These are phyloP conservation scores for Ennomos quercinarius DNA, from an alignment of 2,888 invertebrate genomes.

Conservation along the genomic window DNA sequence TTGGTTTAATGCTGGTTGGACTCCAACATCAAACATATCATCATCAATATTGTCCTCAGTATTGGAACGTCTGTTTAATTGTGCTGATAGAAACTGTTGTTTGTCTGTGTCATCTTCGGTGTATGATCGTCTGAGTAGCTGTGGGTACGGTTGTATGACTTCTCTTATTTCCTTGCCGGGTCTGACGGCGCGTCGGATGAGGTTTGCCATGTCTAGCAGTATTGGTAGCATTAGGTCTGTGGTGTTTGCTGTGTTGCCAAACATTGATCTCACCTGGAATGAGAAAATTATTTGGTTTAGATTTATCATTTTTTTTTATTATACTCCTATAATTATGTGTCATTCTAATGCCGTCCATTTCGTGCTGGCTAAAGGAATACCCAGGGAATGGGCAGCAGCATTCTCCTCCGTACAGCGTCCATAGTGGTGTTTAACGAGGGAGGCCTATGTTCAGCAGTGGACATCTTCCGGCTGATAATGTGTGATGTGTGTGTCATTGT, in stretches of 20 bases:
- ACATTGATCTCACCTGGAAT: conserved; percentile 86
- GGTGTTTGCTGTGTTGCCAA: conserved; percentile 83
- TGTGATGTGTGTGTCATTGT: too few species aligned
- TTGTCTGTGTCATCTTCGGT: conserved; percentile 24
- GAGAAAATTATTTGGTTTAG: conserved; percentile 14
- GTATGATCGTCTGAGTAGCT: conserved; percentile 60
- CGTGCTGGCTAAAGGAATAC: too few species aligned
- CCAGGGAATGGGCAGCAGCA: too few species aligned
- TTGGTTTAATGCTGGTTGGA: conserved; percentile 50
- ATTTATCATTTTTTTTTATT: too few species aligned
- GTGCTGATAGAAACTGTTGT: too few species aligned
- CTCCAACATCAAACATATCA: conserved; percentile 63
- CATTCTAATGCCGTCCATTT: too few species aligned
- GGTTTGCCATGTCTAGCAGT: conserved; percentile 87
- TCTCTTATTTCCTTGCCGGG: conserved; percentile 69
- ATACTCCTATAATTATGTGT: too few species aligned
- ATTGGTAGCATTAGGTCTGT: conserved; percentile 87
- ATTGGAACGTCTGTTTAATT: conserved; percentile 57
- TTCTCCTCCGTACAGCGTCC: too few species aligned
- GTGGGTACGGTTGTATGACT: conserved; percentile 51
- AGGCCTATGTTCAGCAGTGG: too few species aligned
- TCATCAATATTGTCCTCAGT: conserved; percentile 61
- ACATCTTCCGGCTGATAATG: too few species aligned
- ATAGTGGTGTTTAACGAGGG: too few species aligned
- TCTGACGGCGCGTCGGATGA: conserved; percentile 82